Conservation (phyloP, 2,797 vertebrate species). For the Xenopus petersii region DNA sequence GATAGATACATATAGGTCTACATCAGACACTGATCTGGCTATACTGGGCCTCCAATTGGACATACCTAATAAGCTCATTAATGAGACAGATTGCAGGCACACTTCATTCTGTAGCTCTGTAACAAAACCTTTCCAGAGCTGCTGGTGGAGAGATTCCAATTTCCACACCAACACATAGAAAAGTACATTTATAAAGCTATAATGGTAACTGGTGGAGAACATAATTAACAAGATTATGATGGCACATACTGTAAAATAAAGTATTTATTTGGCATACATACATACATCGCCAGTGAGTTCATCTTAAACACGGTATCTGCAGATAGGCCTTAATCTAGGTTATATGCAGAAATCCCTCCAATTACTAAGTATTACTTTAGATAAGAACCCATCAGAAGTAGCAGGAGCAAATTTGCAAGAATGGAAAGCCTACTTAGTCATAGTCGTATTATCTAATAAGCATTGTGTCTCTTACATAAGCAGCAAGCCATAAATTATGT, state of each 20-base stretch:
- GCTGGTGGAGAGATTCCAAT: constrained; percentile 6
- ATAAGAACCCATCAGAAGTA: constrained; percentile 14
- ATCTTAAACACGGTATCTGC: constrained; percentile 23
- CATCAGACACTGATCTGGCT: too few relatives aligned
- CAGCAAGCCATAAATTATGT: constrained; percentile 24
- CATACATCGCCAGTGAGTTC: constrained; percentile 34
- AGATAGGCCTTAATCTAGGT: constrained; percentile 31
- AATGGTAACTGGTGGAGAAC: constrained; percentile 37
- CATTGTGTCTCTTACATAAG: constrained; percentile 1
- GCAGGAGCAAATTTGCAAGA: not conserved
- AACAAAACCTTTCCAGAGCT: not conserved
- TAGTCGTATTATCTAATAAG: constrained; percentile 20
- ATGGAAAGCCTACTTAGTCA: constrained; percentile 1
- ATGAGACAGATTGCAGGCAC: not conserved
- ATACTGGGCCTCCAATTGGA: too few relatives aligned
- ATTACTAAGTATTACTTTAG: constrained; percentile 37
- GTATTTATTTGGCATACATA: constrained; percentile 36
- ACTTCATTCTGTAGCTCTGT: not conserved
- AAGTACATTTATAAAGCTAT: not conserved
- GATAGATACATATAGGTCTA: too few relatives aligned
- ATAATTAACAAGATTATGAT: constrained; percentile 44
- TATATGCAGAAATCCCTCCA: constrained; percentile 14
- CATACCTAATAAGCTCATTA: not conserved
- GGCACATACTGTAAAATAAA: constrained; percentile 9
- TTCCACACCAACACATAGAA: constrained; percentile 2